These are phyloP conservation scores for Diachasma alloeum DNA, from an alignment of 1,140 invertebrate species.

Conservation along the genomic window DNA sequence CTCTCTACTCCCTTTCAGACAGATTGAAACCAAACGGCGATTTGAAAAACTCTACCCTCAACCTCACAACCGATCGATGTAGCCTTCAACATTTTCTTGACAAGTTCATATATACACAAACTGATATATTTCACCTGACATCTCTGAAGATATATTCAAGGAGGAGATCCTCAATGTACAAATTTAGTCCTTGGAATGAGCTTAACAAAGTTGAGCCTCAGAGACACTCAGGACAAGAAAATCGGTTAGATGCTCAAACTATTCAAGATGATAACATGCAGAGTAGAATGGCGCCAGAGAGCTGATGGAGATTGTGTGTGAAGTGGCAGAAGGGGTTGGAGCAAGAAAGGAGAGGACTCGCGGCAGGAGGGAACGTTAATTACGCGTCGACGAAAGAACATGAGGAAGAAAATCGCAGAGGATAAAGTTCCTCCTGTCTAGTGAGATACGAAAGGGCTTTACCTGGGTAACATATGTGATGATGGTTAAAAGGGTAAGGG, in stretches of 20 bases:
- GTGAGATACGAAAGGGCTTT: constrained; percentile 20
- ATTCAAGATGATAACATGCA: not conserved
- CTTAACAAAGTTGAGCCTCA: too few relatives aligned
- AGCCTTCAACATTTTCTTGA: too few relatives aligned
- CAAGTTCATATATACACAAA: too few relatives aligned
- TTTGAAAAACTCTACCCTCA: too few relatives aligned
- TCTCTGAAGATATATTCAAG: too few relatives aligned
- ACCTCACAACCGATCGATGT: too few relatives aligned
- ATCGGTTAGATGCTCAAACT: too few relatives aligned
- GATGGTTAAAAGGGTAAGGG: constrained; percentile 26
- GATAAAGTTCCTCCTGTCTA: constrained; percentile 12
- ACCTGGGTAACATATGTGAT: constrained; percentile 29
- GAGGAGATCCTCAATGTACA: too few relatives aligned
- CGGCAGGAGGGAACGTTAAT: constrained; percentile 42
- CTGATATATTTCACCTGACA: too few relatives aligned
- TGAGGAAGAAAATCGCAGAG: constrained; percentile 29
- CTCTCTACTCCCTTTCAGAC: not conserved
- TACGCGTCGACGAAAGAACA: constrained; percentile 35
- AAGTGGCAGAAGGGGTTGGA: not conserved
- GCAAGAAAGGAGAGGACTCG: not conserved
- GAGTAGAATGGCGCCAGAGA: not conserved
- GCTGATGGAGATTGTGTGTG: not conserved
- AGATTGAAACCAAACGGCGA: too few relatives aligned
- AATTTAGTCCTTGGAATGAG: too few relatives aligned
- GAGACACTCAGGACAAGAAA: too few relatives aligned